phyloP scores from a whole-genome alignment of 2,113 vertebrate genomes.

The Notechis scutatus region DNA sequence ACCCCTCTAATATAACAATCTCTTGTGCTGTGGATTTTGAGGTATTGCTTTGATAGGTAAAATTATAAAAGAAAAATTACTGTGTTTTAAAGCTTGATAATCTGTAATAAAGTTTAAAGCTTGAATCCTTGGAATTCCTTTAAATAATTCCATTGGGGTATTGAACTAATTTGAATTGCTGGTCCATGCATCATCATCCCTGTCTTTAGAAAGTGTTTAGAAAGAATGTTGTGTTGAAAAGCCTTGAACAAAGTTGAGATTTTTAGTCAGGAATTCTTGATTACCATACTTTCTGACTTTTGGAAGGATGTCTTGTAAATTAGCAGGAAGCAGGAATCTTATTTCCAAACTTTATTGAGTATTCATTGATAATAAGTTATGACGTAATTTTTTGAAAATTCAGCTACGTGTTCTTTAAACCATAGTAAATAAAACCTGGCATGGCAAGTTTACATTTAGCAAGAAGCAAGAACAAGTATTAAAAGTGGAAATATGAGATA shows the following conservation, averaged over 20 bases:
- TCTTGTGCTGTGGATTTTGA: background rate
- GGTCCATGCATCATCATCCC: background rate
- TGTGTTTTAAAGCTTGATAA: background rate
- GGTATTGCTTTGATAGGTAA: background rate
- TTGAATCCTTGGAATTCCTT: background rate
- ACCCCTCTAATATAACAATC: background rate
- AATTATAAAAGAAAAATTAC: background rate
- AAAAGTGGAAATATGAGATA: conserved; percentile 19
- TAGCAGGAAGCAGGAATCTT: background rate
- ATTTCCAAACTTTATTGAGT: background rate
- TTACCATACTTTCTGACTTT: background rate
- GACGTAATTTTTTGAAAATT: background rate
- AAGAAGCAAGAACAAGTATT: background rate
- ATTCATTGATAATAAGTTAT: background rate
- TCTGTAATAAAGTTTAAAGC: background rate
- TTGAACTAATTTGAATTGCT: background rate
- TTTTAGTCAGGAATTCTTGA: background rate
- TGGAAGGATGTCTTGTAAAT: background rate
- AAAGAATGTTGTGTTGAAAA: background rate
- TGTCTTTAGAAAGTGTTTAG: background rate
- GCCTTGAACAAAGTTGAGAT: background rate
- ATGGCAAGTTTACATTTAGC: background rate
- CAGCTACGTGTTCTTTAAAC: conserved; percentile 20
- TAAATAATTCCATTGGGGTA: background rate
- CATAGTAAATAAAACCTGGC: background rate